A percentile compares a stretch with the other conserved stretches of the same genome.
Evolutionary conservation across 1,140 invertebrate genomes (phyloP).

Genomic region (Bathynomus jamesi): DNA sequence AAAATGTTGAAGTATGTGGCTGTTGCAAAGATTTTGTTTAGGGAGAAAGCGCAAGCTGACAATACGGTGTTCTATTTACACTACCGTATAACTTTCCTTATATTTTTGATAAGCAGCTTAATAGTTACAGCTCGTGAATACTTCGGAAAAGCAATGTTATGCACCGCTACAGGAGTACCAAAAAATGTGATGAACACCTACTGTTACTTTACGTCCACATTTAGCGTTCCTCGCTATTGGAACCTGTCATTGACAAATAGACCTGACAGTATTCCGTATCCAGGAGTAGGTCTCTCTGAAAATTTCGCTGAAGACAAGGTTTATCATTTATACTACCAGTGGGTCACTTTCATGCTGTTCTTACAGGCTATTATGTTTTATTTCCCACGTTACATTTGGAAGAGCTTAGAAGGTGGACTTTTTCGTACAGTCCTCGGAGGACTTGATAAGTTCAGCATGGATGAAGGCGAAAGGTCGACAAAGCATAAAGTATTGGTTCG

Average conservation of each 20-base stretch:
- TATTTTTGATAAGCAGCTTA: slow-evolving; percentile 49
- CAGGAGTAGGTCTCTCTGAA: slow-evolving; percentile 40
- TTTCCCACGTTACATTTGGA: slow-evolving; percentile 43
- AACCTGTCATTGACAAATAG: slow-evolving; percentile 8
- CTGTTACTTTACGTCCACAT: slow-evolving; percentile 46
- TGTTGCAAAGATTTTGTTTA: slow-evolving; percentile 30
- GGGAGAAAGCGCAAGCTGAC: slow-evolving; percentile 44
- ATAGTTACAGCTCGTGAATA: slow-evolving; percentile 50
- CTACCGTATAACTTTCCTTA: slow-evolving; percentile 49
- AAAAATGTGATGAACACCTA: slow-evolving; percentile 47
- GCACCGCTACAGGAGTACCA: slow-evolving; percentile 43
- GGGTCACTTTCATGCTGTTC: slow-evolving; percentile 46
- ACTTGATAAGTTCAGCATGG: slow-evolving; percentile 29
- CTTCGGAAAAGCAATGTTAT: slow-evolving; percentile 49
- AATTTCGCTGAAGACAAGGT: slow-evolving; percentile 53
- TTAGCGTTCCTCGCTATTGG: slow-evolving; percentile 37
- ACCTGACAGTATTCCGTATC: slow-evolving; percentile 37
- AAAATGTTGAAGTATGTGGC: slow-evolving; percentile 38
- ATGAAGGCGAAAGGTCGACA: slow-evolving; percentile 21
- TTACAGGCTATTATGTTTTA: slow-evolving; percentile 47
- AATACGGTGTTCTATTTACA: slow-evolving; percentile 50
- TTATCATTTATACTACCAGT: slow-evolving; percentile 46
- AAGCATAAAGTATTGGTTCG: slow-evolving; percentile 30
- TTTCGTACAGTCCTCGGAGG: slow-evolving; percentile 39
- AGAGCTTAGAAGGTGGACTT: slow-evolving; percentile 38